Evolutionary conservation across 2,113 vertebrate species (phyloP).

Genomic region (Anoplopoma fimbria): DNA sequence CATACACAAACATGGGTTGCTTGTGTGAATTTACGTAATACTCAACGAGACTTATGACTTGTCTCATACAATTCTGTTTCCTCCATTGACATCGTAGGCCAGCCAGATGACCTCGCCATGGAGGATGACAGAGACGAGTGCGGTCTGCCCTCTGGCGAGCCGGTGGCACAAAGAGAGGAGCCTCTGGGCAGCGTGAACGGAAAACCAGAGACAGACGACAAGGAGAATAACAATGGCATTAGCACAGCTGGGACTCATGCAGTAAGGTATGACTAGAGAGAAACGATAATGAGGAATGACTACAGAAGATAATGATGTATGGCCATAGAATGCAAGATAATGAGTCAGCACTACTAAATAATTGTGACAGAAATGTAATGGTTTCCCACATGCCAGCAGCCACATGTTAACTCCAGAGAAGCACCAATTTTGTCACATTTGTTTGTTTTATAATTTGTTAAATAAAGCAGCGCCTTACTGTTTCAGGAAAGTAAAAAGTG

Average conservation of each 20-base stretch:
- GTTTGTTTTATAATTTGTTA: not conserved
- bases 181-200: conserved; percentile 79
- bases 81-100: conserved; percentile 14
- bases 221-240: conserved; percentile 75
- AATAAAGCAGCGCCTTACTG: too few relatives aligned
- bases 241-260: conserved; percentile 75
- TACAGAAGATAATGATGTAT: too few relatives aligned
- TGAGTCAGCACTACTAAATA: not conserved
- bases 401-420: not conserved
- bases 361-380: not conserved
- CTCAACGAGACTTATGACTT: not conserved
- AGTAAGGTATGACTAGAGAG: conserved; percentile 71
- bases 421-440: not conserved
- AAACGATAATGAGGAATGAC: not conserved
- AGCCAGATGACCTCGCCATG: conserved; percentile 32
- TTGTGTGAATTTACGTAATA: not conserved
- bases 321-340: not conserved
- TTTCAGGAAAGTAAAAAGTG: too few relatives aligned
- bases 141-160: conserved; percentile 46
- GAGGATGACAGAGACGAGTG: conserved; percentile 48
- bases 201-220: conserved; percentile 70
- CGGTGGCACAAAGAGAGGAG: conserved; percentile 40
- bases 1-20: conserved; percentile 5
- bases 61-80: not conserved
- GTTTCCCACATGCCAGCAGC: not conserved